Conservation (phyloP, 2,797 vertebrate species). For the Dallia pectoralis region DNA sequence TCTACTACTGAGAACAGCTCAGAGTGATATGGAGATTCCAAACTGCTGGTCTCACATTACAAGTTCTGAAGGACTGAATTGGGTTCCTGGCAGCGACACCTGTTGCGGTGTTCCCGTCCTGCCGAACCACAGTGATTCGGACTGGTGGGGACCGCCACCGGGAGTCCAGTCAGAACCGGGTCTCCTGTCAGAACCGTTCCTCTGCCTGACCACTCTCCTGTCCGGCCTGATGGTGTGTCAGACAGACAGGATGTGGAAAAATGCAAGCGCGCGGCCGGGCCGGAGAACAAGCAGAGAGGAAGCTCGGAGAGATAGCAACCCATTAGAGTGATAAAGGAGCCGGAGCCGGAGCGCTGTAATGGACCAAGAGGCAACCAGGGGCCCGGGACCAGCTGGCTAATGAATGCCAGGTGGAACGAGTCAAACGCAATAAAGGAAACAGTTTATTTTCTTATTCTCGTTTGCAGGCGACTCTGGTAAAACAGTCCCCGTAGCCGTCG, state of each 20-base stretch:
- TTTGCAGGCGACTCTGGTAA: conserved; percentile 53
- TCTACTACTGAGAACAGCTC: conserved; percentile 37
- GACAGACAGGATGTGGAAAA: conserved; percentile 74
- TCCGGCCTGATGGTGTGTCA: conserved; percentile 68
- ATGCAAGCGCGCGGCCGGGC: conserved; percentile 52
- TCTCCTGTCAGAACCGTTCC: conserved; percentile 64
- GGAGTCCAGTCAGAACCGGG: conserved; percentile 58
- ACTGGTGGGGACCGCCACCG: conserved; percentile 47
- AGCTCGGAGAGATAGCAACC: conserved; percentile 72
- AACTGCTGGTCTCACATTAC: conserved; percentile 51
- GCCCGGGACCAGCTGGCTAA: conserved; percentile 72
- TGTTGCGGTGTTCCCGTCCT: conserved; percentile 5
- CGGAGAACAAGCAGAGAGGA: conserved; percentile 59
- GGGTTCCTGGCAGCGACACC: not conserved
- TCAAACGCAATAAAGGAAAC: conserved; percentile 70
- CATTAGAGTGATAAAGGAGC: conserved; percentile 79
- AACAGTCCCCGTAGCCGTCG: conserved; percentile 53
- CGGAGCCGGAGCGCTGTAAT: conserved; percentile 65
- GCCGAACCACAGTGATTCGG: conserved; percentile 29
- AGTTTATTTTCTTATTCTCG: conserved; percentile 76
- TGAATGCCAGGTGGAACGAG: conserved; percentile 77
- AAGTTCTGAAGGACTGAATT: conserved; percentile 4
- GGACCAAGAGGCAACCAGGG: conserved; percentile 40
- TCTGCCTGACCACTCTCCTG: conserved; percentile 48
- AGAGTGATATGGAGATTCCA: conserved; percentile 52